These are phyloP conservation scores for Megastigmus dorsalis DNA, from an alignment of 2,888 invertebrate species.

Conservation along the genomic window DNA sequence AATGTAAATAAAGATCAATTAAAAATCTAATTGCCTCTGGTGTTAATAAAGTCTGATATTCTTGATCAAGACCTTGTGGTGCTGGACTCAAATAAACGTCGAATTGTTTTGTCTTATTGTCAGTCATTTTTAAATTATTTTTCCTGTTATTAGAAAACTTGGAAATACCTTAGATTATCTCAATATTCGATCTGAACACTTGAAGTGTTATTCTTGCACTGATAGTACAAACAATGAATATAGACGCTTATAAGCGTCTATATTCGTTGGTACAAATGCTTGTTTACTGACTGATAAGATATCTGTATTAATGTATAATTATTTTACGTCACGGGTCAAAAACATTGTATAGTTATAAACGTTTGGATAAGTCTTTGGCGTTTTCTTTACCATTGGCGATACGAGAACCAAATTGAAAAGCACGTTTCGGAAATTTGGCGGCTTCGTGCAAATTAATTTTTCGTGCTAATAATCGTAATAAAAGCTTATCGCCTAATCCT, in stretches of 20 bases:
- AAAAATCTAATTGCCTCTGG: slow-evolving; percentile 78
- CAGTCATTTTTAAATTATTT: slow-evolving; percentile 1
- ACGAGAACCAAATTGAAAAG: slow-evolving; percentile 97
- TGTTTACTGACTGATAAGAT: neutral
- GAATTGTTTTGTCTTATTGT: neutral
- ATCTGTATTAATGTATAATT: too few relatives aligned
- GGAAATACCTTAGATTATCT: too few relatives aligned
- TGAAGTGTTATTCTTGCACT: neutral
- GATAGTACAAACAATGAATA: too few relatives aligned
- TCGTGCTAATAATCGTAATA: slow-evolving; percentile 85
- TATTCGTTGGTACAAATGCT: neutral
- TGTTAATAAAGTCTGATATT: slow-evolving; percentile 77
- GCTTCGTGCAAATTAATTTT: slow-evolving; percentile 80
- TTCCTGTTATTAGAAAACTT: neutral
- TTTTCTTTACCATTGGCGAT: slow-evolving; percentile 95
- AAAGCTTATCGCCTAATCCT: slow-evolving; percentile 95
- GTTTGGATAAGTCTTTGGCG: slow-evolving; percentile 83
- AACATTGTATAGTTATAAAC: slow-evolving; percentile 63
- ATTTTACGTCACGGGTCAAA: too few relatives aligned
- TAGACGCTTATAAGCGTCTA: neutral
- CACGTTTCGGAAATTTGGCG: slow-evolving; percentile 88
- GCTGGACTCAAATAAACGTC: slow-evolving; percentile 75
- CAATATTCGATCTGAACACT: too few relatives aligned
- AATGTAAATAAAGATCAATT: slow-evolving; percentile 75
- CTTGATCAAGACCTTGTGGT: slow-evolving; percentile 76